Conservation (phyloP, 2,797 vertebrate species). For the Echiichthys vipera region DNA sequence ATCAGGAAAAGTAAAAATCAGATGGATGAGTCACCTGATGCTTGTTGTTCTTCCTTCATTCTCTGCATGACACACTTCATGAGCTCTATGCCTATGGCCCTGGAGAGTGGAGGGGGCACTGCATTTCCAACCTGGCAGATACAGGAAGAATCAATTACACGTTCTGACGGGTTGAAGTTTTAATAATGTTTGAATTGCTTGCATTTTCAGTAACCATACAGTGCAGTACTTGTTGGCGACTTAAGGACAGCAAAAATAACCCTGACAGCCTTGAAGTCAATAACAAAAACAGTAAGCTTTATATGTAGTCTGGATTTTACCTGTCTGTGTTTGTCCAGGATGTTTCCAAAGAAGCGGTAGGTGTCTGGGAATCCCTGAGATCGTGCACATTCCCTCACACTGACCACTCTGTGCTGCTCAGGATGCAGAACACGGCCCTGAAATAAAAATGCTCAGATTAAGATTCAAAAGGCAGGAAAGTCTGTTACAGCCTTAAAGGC, state of each 20-base stretch:
- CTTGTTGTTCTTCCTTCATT: constrained; percentile 84
- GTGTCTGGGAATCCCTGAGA: constrained; percentile 98
- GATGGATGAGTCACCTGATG: constrained; percentile 75
- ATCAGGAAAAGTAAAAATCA: not conserved
- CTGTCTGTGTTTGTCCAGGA: constrained; percentile 97
- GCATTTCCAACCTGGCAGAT: constrained; percentile 92
- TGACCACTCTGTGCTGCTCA: constrained; percentile 97
- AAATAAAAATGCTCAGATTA: not conserved
- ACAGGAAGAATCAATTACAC: not conserved
- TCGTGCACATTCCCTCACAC: constrained; percentile 94
- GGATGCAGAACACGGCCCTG: constrained; percentile 96
- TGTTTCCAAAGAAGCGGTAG: constrained; percentile 95
- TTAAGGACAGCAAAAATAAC: no score
- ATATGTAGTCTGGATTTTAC: constrained; percentile 63
- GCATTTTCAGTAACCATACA: not conserved
- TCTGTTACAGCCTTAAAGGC: not conserved
- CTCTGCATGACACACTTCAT: constrained; percentile 86
- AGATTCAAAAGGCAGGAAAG: not conserved
- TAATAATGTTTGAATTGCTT: no score
- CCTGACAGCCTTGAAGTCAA: no score
- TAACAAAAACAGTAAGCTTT: not conserved
- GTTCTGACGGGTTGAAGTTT: no score
- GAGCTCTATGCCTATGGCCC: constrained; percentile 93
- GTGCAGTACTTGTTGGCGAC: no score
- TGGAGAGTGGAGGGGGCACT: constrained; percentile 94